Evolutionary conservation across 1,140 invertebrate species (phyloP), one percentile per base, ranked within the genome.

Genomic region (Rhopalosiphum maidis): DNA sequence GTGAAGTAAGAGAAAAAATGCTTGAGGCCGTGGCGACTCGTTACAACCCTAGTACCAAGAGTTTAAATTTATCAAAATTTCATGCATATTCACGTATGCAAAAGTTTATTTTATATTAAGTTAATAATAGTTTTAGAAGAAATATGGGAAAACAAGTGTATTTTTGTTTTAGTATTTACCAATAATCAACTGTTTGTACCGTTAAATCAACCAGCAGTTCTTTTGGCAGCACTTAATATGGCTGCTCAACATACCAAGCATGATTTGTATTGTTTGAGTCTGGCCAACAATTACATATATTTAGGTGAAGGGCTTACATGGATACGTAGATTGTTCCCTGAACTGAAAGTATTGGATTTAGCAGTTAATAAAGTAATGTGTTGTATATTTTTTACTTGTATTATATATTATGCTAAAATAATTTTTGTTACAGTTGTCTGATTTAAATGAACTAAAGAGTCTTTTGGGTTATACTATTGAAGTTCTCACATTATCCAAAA

Each of bases 251-350:
- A 93, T 41, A 93, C 82, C 30, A 93, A 93, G n/a, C 35, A 93
- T 93, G 82, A 93, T 15, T 85, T 93, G 7, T 86, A 86, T 43
- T 37, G 82, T 9, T 30, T 93, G 23, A 93, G 35, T 86, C 91
- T 93, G 21, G 48, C 35, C 43, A 93, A 86, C 2, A 93, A 93
- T 55, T 1, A 86, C 25, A 93, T 93, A 30, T 93, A 93, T 55
- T 41, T 93, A 35, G 91, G 91, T 21, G 91, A 93, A 60, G 91
- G 91, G 43, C 48, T 93, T 86, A 43, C n/a, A 55, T 93, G 91
- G 91, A 93, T 93, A 54, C 91, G 91, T 43, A 86, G 91, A 85
- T 83, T 93, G 82, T 93, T 93, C 54, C 91, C 91, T 93, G 91
- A 93, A 46, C n/a, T 93, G 23, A 93, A 93, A 85, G 37, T 93